Base-by-base conservation (phyloP, 2,888 invertebrate genomes). In the Alloscopus bannaensis region DNA sequence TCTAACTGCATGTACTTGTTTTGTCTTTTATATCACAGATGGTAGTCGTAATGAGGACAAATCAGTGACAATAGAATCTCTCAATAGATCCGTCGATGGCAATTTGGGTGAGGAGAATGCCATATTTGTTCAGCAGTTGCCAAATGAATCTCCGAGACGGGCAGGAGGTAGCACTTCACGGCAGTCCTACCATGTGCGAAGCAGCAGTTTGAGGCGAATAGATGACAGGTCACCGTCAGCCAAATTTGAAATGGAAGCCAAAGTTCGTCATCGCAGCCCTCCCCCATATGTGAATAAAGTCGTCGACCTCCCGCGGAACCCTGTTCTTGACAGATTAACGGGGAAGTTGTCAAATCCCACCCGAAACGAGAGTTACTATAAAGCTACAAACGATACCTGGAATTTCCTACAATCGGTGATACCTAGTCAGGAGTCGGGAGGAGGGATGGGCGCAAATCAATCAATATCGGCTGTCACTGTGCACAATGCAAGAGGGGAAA, bases 351-450 rank as follows among this genome's bases (percentile, higher is more conserved):
- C 76, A 4, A 84, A 84, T 45, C 92, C 92, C 16, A 88, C 96
- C 76, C 91, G 96, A 77, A 97, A 97, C 87, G 96, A 97, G 88
- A 97, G 97, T 87, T 97, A 97, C 87, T 96, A 95, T 87, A 93
- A 95, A 90, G 95, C 95, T 86, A 93, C 83, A 70, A 66, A 71
- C 29, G 76, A 70, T 76, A 76, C 66, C 76, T 81, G 90, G 90
- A 90, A 88, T 86, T 82, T 87, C 78, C 78, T 83, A 42, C 84
- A 84, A 70, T 82, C 86, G 29, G 78, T 81, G 73, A 76, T 82
- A 36, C 70, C 73, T 71, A 77, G 70, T 77, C 76, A 69, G 29
- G 80, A 79, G 64, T 69, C 66, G n/a, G 50, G 68, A 31, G 60
- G 75, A 59, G 29, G 62, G 45, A 76, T 71, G 50, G 29, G 82